These are phyloP conservation scores for Melozone crissalis DNA, from an alignment of 2,113 vertebrate genomes.

Conservation along the genomic window DNA sequence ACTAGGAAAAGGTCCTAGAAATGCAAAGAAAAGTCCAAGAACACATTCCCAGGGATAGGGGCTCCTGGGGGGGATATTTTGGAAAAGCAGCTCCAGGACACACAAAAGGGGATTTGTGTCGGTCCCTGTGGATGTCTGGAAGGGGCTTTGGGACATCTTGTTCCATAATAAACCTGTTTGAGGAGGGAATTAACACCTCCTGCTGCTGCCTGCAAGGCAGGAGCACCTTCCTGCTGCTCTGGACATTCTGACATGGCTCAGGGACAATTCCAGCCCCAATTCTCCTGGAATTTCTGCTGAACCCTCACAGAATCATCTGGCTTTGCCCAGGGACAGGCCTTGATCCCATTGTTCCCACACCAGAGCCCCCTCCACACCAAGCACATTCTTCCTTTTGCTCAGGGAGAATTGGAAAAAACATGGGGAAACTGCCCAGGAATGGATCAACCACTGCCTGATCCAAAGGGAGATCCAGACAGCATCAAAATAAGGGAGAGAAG, in stretches of 20 bases:
- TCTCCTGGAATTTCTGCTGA: not conserved
- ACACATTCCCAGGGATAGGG: not conserved
- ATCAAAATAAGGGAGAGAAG: not conserved
- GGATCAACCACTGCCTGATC: not conserved
- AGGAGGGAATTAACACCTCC: conserved; percentile 39
- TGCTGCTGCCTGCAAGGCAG: not conserved
- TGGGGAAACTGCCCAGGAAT: not conserved
- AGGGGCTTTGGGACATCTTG: conserved; percentile 5
- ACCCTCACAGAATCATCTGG: not conserved
- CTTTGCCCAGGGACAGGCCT: not conserved
- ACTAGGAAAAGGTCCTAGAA: not conserved
- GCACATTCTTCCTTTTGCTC: not conserved
- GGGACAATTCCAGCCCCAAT: not conserved
- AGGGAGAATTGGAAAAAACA: not conserved
- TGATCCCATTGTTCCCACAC: too few species aligned
- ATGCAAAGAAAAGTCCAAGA: not conserved
- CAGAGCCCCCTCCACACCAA: not conserved
- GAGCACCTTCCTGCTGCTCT: not conserved
- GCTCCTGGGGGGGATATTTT: not conserved
- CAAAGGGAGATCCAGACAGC: not conserved
- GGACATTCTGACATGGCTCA: not conserved
- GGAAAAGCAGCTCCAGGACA: not conserved
- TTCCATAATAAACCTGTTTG: conserved; percentile 12
- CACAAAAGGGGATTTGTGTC: conserved; percentile 30
- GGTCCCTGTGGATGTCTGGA: not conserved